Evolutionary conservation across 2,113 vertebrate species (phyloP), one percentile per base, ranked within the genome.

Genomic region (Thamnaconus septentrionalis): DNA sequence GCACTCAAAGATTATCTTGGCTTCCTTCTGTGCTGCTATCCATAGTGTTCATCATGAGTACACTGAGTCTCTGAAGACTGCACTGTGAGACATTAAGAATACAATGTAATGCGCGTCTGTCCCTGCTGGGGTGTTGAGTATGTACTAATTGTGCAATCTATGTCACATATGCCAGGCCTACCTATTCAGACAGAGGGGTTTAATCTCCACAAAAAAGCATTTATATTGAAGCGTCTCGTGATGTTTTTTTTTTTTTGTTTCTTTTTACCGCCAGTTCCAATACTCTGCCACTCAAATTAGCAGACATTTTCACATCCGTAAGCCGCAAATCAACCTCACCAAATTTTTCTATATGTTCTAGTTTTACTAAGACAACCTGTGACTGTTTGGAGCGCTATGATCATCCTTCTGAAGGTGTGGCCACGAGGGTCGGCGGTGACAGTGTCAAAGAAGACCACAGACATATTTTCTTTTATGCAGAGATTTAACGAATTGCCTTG

Each of bases 51-150:
- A 88, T 80, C 76, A 75, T 65, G 82, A 81, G 79, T 87, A 86
- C 85, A 83, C 86, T 87, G 85, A 75, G 83, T 87, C 85, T 88
- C 79, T 78, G 66, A 88, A 83, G 87, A 87, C 87, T 87, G 88
- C 88, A 90, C 88, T 90, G 88, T 90, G 88, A 90, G 85, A 87
- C 82, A 88, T 85, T 81, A 78, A 80, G 63, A 86, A 85, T 81
- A 84, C 83, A 81, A 84, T 81, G 71, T 85, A 80, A 86, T 73
- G 77, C 56, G 69, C 78, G 85, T 84, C 78, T 79, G 81, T 86
- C 83, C 79, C 84, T 72, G 61, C 63, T 68, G 83, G 82, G 79
- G 82, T 69, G 83, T 73, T 51, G 71, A 83, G 75, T 78, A 80
- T 81, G 80, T 81, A 84, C 84, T 64, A 79, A 86, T 31, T 74